Evolutionary conservation across 1,140 invertebrate species (phyloP).

Genomic region (Leptoteleia sp.): DNA sequence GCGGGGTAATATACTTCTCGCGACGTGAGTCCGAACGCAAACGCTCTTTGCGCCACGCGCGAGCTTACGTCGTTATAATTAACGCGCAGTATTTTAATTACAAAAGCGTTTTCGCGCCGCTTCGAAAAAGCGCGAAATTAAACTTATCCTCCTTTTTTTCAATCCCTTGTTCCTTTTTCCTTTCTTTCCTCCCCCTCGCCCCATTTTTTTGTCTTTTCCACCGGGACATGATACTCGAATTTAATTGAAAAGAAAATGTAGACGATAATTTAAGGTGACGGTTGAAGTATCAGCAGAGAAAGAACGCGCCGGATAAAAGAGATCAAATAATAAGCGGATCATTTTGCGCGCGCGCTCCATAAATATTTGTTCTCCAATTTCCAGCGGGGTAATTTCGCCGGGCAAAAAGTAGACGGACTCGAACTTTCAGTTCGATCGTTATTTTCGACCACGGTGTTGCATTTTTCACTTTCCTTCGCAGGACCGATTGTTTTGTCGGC

Average conservation of each 20-base stretch:
- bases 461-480: neutral
- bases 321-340: conserved; percentile 10
- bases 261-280: conserved; percentile 44
- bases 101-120: conserved; percentile 49
- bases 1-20: conserved; percentile 48
- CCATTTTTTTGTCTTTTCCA: too few relatives aligned
- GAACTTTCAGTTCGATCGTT: too few relatives aligned
- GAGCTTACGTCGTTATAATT: conserved; percentile 60
- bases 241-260: conserved; percentile 58
- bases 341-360: neutral
- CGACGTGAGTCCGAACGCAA: conserved; percentile 55
- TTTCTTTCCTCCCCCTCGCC: too few relatives aligned
- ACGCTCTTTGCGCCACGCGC: conserved; percentile 27
- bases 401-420: too few relatives aligned
- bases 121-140: conserved; percentile 55
- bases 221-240: conserved; percentile 26
- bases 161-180: conserved; percentile 21
- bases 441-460: too few relatives aligned
- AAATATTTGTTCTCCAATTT: neutral
- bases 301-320: neutral
- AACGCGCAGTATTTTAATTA: conserved; percentile 60
- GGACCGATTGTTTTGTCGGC: neutral
- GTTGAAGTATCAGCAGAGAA: conserved; percentile 23
- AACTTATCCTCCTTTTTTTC: conserved; percentile 35
- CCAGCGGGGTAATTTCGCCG: neutral